Base-by-base conservation (phyloP, 1,140 invertebrate species). In the Mactra quadrangularis region DNA sequence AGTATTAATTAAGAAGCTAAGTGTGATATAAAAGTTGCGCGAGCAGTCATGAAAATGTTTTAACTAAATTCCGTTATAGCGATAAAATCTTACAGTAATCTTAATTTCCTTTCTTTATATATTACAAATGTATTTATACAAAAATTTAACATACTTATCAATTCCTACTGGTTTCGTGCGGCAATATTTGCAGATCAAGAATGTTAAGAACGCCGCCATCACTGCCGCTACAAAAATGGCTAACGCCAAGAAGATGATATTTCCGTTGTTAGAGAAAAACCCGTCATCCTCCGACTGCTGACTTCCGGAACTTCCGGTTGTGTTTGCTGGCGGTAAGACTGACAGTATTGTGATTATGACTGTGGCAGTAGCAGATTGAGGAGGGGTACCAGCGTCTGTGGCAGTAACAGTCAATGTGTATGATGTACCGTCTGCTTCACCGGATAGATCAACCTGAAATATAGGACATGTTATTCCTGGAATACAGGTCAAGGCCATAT, bases 341-440 rank as follows among this genome's bases (percentile, higher is more conserved):
- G 72, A 60, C 13, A 76, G 17, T n/a, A 76, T 35, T 15, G 59
- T 60, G 17, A 76, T 60, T 6, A 76, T 17, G 25, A 76, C 74
- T 11, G 15, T 25, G 25, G 57, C 41, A 9, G 74, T 76, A 22
- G 13, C 55, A 15, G 74, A 76, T 0, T 33, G 57, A 17, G 74
- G 59, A 1, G 74, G 74, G 3, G 74, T 64, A n/a, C 76, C 76
- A n/a, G 62, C 60, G 29, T 79, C 76, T 4, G 76, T 79, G 4
- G 76, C 76, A n/a, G 76, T 79, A n/a, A 70, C 76, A 3, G 64
- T 70, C 1, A 79, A 31, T 3, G 33, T 41, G 35, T 68, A 68
- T 2, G 76, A 38, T 13, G 47, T 57, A 3, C 62, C 76, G 2
- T 22, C 64, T 27, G 76, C 9, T 4, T 13, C 76, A 22, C 74